Evolutionary conservation across 2,113 vertebrate genomes (phyloP).

Genomic region (Seriola quinqueradiata): DNA sequence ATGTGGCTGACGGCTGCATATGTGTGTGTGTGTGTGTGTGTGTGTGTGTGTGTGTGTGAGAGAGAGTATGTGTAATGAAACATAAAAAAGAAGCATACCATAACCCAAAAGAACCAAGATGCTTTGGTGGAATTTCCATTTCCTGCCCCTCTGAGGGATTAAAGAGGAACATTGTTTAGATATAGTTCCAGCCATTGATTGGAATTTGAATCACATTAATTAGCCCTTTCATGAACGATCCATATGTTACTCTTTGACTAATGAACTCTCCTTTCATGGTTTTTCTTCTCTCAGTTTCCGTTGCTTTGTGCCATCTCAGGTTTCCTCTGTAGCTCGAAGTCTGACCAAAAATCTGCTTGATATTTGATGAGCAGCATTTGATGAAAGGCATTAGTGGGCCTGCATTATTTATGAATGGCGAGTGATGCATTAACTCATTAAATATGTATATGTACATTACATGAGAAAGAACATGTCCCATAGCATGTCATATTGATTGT

Average conservation of each 20-base stretch:
- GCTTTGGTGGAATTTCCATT: slow-evolving; percentile 64
- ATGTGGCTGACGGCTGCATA: slow-evolving; percentile 67
- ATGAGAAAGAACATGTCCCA: slow-evolving; percentile 79
- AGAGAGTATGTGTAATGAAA: slow-evolving; percentile 41
- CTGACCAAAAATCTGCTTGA: slow-evolving; percentile 79
- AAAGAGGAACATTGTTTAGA: slow-evolving; percentile 68
- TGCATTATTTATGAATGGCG: slow-evolving; percentile 80
- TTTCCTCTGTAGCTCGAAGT: slow-evolving; percentile 58
- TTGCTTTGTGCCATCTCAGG: slow-evolving; percentile 57
- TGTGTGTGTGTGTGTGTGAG: slow-evolving; percentile 21
- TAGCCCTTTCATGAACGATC: slow-evolving; percentile 70
- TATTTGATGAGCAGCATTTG: slow-evolving; percentile 82
- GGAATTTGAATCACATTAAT: slow-evolving; percentile 73
- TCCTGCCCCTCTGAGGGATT: slow-evolving; percentile 60
- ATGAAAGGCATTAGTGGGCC: slow-evolving; percentile 76
- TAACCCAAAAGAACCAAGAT: slow-evolving; percentile 57
- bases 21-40: slow-evolving; percentile 24
- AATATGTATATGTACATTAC: slow-evolving; percentile 82
- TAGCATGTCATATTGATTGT: slow-evolving; percentile 81
- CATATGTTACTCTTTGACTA: slow-evolving; percentile 70
- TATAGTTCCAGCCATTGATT: slow-evolving; percentile 63
- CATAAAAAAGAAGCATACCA: slow-evolving; percentile 59
- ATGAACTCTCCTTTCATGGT: slow-evolving; percentile 66
- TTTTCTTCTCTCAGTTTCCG: slow-evolving; percentile 43
- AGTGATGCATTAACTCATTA: slow-evolving; percentile 83